Evolutionary conservation across 2,797 vertebrate genomes (phyloP).

Genomic region (Selene dorsalis): DNA sequence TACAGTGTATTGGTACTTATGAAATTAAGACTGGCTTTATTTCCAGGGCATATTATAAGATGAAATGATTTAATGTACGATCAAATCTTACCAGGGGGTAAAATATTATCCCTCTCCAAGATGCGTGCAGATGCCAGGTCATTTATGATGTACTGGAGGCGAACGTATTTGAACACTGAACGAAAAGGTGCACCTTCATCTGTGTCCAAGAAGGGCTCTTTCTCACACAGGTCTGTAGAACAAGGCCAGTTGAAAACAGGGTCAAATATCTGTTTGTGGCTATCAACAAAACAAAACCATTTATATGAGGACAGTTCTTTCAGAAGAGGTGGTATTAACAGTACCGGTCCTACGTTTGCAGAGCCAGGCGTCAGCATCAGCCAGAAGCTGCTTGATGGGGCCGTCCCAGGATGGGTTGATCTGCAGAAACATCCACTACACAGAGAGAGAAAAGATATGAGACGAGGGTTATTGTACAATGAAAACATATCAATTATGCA

Average conservation of each 20-base stretch:
- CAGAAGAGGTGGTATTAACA: background rate
- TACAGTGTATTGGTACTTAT: conserved; percentile 2
- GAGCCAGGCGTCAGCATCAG: conserved; percentile 95
- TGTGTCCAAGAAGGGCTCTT: conserved; percentile 88
- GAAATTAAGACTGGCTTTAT: background rate
- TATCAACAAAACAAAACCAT: background rate
- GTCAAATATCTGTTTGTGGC: background rate
- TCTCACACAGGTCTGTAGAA: conserved; percentile 81
- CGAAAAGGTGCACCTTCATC: conserved; percentile 88
- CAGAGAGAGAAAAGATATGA: conserved; percentile 26
- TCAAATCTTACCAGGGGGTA: conserved; percentile 88
- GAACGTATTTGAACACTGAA: conserved; percentile 89
- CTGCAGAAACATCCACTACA: conserved; percentile 98
- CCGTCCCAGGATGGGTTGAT: conserved; percentile 94
- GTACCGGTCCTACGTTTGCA: conserved; percentile 92
- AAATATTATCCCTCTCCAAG: conserved; percentile 92
- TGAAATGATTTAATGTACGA: background rate
- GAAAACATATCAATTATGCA: background rate
- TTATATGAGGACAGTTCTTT: background rate
- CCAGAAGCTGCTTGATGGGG: conserved; percentile 92
- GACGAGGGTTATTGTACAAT: background rate
- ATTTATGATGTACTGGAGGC: conserved; percentile 98
- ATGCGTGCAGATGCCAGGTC: conserved; percentile 95
- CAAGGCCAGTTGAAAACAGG: background rate
- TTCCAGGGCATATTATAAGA: background rate